Evolutionary conservation across 2,888 invertebrate species (phyloP).

Genomic region (Drosophila birchii): DNA sequence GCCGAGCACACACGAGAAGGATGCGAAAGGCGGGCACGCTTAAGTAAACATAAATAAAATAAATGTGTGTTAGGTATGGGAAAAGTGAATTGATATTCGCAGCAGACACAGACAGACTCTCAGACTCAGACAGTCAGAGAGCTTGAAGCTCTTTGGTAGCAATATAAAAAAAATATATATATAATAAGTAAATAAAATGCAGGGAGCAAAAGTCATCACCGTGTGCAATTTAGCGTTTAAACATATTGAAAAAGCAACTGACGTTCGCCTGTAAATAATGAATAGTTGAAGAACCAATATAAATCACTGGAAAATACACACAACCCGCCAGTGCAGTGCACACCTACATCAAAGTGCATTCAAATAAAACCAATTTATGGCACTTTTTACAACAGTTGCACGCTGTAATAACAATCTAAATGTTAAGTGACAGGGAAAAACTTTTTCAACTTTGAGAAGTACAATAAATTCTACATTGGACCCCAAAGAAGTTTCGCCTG

Average conservation of each 20-base stretch:
- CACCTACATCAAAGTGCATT: slow-evolving; percentile 3
- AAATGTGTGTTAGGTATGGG: slow-evolving; percentile 30
- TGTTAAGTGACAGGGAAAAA: slow-evolving; percentile 36
- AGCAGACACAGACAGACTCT: slow-evolving; percentile 5
- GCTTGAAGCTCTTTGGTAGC: slow-evolving; percentile 13
- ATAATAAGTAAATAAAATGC: slow-evolving; percentile 6
- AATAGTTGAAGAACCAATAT: slow-evolving; percentile 33
- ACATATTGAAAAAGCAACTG: slow-evolving; percentile 44
- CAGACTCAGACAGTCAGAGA: slow-evolving; percentile 19
- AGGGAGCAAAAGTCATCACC: slow-evolving; percentile 30
- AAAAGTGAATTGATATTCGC: slow-evolving; percentile 39
- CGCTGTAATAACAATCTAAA: slow-evolving; percentile 33
- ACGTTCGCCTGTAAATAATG: slow-evolving; percentile 31
- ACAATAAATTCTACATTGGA: slow-evolving; percentile 38
- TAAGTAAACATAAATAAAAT: slow-evolving; percentile 57
- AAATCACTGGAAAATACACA: slow-evolving; percentile 25
- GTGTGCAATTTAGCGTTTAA: slow-evolving; percentile 46
- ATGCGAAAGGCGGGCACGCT: slow-evolving; percentile 45
- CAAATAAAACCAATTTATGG: slow-evolving; percentile 34
- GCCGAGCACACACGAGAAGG: slow-evolving; percentile 9
- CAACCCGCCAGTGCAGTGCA: background rate
- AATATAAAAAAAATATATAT: slow-evolving; percentile 1
- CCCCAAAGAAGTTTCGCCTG: slow-evolving; percentile 23
- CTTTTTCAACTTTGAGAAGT: slow-evolving; percentile 31
- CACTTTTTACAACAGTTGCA: slow-evolving; percentile 20